Base-by-base conservation (phyloP, 2,797 vertebrate species). In the Holocentrus rufus region DNA sequence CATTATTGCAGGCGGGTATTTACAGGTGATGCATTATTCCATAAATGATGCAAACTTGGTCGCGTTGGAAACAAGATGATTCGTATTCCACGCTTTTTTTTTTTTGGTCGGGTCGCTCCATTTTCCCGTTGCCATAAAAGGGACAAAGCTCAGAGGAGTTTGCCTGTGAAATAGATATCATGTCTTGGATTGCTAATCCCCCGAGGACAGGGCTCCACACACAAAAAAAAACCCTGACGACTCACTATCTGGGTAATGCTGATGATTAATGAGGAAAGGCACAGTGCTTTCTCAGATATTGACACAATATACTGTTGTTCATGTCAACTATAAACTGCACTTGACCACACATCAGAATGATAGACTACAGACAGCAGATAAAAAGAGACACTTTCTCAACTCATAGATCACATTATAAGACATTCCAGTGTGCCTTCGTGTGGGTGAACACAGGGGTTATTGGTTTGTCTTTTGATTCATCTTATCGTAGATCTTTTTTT, bases 121-220 rank as follows among this genome's bases (percentile, higher is more conserved):
- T 54, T 65, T 50, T 31, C 36, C 62, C 42, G 47, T 47, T 77
- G 31, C 50, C 69, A 47, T 74, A 69, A 82, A 73, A 69, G 56
- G 46, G 50, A 59, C 46, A 80, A 81, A 67, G 68, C 76, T 82
- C 71, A 7, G 54, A 52, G 53, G 80, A 70, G 70, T 73, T 75
- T 62, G 71, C 67, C 80, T 75, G 75, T 73, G 81, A 81, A 66
- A 66, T 71, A 75, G 87, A 85, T 70, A 67, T 82, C 84, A 79
- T 82, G 34, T 71, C 77, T 76, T 76, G 69, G 59, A 81, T 71
- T 57, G 44, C 65, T 60, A 67, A 63, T 65, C 70, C 75, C 73
- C 71, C 64, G 65, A 72, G 69, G 72, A 62, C 74, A 57, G 27
- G 58, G 53, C 66, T 69, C 49, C 47, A 46, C 64, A 72, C 56